Base-by-base conservation (phyloP, 2,888 invertebrate species). In the Listrodromus nycthemerus region DNA sequence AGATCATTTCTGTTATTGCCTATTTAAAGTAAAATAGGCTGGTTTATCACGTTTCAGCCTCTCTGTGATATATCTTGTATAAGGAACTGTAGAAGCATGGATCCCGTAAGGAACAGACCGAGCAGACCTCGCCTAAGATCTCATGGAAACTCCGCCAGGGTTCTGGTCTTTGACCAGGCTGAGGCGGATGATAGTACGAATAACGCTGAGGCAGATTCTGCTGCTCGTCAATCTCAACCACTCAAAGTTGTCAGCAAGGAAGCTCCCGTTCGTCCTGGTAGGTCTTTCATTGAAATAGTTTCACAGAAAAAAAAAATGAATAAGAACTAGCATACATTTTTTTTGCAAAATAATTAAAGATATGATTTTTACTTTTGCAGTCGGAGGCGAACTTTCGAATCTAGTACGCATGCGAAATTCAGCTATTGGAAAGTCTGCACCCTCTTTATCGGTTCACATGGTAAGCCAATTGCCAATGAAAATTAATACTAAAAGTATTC, bases 371-470 rank as follows among this genome's bases (percentile, higher is more conserved):
- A 4, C 16, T 80, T 80, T 91, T 92, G 41, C 87, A 93, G 94
- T 90, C 27, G 91, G 92, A 30, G 92, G 91, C 69, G 95, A 95
- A 88, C 91, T 95, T 66, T 95, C 96, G 81, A 98, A 98, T 94
- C 94, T 99, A 90, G 95, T 98, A 92, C 96, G 98, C 85, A 97
- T 98, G 96, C 96, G 97, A 88, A 96, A 96, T 91, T 97, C 98
- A 7, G 95, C 97, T 73, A 95, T 99, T 89, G 98, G 99, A 73
- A 98, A 98, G 93, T 99, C 98, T 1, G 98, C 98, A 84, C 99
- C 99, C 67, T 98, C 98, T 74, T 95, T 99, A 86, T 98, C 98
- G 71, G 90, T 92, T 92, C 96, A 96, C 91, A 96, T 96, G 96
- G 97, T 96, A 93, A 95, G 94, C 92, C 82, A 10, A 19, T 33